Evolutionary conservation across 1,140 invertebrate genomes (phyloP).

Genomic region (Drosophila rhopaloa): DNA sequence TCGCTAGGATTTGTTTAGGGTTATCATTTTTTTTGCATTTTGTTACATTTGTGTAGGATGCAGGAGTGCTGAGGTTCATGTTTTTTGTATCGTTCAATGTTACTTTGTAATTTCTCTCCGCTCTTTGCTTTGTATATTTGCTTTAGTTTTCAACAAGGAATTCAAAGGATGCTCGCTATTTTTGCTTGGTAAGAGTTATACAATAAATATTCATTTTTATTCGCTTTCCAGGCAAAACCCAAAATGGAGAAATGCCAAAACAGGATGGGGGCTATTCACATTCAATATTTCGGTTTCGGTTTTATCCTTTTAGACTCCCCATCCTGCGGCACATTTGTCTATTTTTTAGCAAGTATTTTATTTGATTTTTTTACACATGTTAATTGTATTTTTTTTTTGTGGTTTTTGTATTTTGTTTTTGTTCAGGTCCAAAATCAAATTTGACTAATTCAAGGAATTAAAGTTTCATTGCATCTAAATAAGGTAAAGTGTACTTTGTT

Average conservation of each 20-base stretch:
- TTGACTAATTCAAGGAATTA: constrained; percentile 84
- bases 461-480: constrained; percentile 84
- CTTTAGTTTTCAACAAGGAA: constrained; percentile 80
- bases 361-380: constrained; percentile 50
- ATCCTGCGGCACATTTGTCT: constrained; percentile 63
- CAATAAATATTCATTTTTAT: constrained; percentile 64
- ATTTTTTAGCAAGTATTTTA: constrained; percentile 65
- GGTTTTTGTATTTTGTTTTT: constrained; percentile 58
- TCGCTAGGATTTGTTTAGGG: constrained; percentile 76
- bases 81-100: constrained; percentile 84
- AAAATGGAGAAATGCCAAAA: constrained; percentile 56
- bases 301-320: not conserved
- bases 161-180: constrained; percentile 63
- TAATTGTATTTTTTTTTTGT: constrained; percentile 45
- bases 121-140: constrained; percentile 75
- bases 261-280: not conserved
- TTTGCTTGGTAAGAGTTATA: constrained; percentile 57
- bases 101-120: constrained; percentile 78
- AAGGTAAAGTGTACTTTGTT: constrained; percentile 79
- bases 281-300: not conserved
- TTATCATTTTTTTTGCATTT: constrained; percentile 49
- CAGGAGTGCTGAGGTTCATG: constrained; percentile 84
- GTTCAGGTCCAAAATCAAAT: constrained; percentile 83
- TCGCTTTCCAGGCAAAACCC: constrained; percentile 53
- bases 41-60: constrained; percentile 83